Conservation (phyloP, 2,113 vertebrate species). For the Psilopsiagon aurifrons region DNA sequence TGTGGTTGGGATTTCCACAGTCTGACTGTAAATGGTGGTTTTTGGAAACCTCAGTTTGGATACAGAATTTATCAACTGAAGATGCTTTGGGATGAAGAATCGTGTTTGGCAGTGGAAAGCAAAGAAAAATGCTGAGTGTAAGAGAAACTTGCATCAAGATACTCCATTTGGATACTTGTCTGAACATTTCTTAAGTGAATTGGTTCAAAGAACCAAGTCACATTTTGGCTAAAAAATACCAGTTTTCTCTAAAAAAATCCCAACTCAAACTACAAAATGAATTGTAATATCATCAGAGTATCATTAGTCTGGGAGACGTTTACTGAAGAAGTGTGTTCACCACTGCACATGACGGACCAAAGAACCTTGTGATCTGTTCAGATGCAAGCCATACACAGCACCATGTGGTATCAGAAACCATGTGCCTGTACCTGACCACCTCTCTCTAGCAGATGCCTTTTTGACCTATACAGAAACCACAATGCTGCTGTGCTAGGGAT, state of each 20-base stretch:
- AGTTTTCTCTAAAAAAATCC: neutral
- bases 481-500: neutral
- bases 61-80: neutral
- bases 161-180: neutral
- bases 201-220: neutral
- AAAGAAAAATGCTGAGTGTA: neutral
- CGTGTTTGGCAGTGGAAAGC: neutral
- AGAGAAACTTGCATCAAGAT: neutral
- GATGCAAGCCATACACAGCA: neutral
- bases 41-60: constrained; percentile 10
- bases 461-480: neutral
- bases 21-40: neutral
- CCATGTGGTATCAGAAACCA: rapidly evolving
- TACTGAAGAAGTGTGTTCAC: neutral
- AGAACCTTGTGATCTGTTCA: neutral
- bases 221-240: neutral
- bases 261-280: neutral
- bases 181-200: neutral
- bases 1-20: neutral
- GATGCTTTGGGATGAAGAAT: neutral
- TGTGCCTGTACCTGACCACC: neutral
- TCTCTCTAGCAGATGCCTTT: neutral
- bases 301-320: neutral
- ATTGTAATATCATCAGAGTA: neutral
- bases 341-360: neutral